These are phyloP conservation scores for Scaptomyza pallida DNA, from an alignment of 1,140 invertebrate genomes.

Conservation along the genomic window DNA sequence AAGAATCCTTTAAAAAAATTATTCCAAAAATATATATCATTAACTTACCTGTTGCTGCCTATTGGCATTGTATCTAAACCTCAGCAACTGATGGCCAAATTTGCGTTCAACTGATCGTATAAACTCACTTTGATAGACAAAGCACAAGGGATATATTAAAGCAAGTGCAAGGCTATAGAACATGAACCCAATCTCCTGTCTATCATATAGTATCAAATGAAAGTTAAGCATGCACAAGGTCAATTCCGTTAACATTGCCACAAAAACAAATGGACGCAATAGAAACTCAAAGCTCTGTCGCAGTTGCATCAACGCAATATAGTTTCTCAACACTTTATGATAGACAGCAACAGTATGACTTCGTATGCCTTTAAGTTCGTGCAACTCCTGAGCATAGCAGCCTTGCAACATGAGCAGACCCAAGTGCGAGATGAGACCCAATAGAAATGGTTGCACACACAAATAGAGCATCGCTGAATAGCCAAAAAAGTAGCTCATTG, in stretches of 20 bases:
- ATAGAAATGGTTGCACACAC: constrained; percentile 38
- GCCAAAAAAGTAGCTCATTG: neutral
- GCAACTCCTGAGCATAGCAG: constrained; percentile 29
- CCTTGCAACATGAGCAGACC: constrained; percentile 38
- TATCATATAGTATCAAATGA: constrained; percentile 40
- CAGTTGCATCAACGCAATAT: constrained; percentile 37
- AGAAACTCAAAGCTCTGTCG: constrained; percentile 41
- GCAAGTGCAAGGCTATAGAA: accelerated
- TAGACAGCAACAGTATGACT: neutral
- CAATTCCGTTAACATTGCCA: constrained; percentile 10
- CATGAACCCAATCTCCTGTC: neutral
- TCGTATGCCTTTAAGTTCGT: neutral
- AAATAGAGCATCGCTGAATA: constrained; percentile 18
- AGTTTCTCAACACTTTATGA: constrained; percentile 14
- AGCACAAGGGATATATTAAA: constrained; percentile 16
- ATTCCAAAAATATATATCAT: neutral
- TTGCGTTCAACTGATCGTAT: constrained; percentile 23
- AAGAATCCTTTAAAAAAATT: neutral
- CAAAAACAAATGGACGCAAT: constrained; percentile 45
- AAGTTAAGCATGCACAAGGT: constrained; percentile 4
- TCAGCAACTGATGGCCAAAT: constrained; percentile 29
- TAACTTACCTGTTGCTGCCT: constrained; percentile 28
- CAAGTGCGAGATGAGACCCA: constrained; percentile 16
- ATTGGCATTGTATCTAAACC: neutral
- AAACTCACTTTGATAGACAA: constrained; percentile 18